Base-by-base conservation (phyloP, 2,113 vertebrate genomes). In the Perca fluviatilis region DNA sequence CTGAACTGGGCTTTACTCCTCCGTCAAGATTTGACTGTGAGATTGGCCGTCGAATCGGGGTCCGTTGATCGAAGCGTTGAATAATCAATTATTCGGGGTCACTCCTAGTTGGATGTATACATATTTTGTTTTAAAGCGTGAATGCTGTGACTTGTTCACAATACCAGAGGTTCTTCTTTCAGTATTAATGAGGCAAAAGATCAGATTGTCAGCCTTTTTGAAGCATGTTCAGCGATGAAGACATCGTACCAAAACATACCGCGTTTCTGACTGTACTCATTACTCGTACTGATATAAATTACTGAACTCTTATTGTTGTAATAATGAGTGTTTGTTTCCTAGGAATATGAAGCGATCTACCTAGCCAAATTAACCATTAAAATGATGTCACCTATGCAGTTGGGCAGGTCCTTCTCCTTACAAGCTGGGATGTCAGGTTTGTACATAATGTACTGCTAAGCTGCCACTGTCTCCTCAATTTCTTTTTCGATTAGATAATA, bases 301-400 rank as follows among this genome's bases (percentile, higher is more conserved):
- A 18, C 16, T 53, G 0, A 50, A 19, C 9, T 12, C 15, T 3
- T 53, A 16, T 0, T 58, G 43, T 56, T 25, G 14, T 30, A 46
- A 43, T 49, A 33, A 67, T 40, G 5, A 27, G 21, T 70, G 18
- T 66, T 63, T 77, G 27, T 79, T 74, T 90, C 74, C 8, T 84
- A 99, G 98, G 98, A 99, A 95, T 99, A 99, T 89, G 98, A 99
- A 97, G 98, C 98, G 90, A 99, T 99, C 95, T 99, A 99, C 95
- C 93, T 98, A 86, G 98, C 98, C 95, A 99, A 97, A 93, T 90
- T 99, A 91, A 99, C 98, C 91, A 99, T 99, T 92, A 97, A 99
- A 93, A 99, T 98, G 97, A 98, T 99, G 98, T 97, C 98, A 77
- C 97, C 98, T 21, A 92, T 99, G 89, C 97, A 99, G 94, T 71